A percentile compares a stretch with the other conserved stretches of the same genome.
These are phyloP conservation scores for Heliconius hermathena DNA, from an alignment of 1,140 invertebrate genomes.

Conservation along the genomic window DNA sequence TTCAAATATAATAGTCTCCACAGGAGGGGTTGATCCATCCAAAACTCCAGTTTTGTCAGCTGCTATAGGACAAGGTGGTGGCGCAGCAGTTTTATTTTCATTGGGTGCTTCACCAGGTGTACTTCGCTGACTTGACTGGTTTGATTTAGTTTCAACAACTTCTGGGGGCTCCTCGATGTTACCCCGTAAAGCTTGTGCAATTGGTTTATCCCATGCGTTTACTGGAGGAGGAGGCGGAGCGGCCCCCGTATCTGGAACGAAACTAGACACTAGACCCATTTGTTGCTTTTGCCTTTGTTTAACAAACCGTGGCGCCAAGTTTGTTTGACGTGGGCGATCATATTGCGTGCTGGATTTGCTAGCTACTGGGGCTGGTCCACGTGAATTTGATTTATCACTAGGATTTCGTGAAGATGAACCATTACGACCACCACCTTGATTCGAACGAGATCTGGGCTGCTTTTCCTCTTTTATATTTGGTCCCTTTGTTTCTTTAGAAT, in stretches of 20 bases:
- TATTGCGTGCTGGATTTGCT: conserved; percentile 78
- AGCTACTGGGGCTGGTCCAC: conserved; percentile 68
- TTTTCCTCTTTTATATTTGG: conserved; percentile 75
- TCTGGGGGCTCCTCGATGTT: conserved; percentile 77
- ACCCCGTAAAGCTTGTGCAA: conserved; percentile 84
- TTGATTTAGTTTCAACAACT: conserved; percentile 74
- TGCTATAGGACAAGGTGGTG: conserved; percentile 54
- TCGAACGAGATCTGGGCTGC: conserved; percentile 75
- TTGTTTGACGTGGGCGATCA: conserved; percentile 83
- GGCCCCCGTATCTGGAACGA: conserved; percentile 67
- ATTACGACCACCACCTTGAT: conserved; percentile 74
- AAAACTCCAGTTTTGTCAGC: conserved; percentile 81
- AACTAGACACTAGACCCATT: conserved; percentile 67
- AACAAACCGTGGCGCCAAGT: conserved; percentile 91
- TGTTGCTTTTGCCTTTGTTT: conserved; percentile 84
- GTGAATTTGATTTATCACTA: conserved; percentile 75
- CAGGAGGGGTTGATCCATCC: conserved; percentile 89
- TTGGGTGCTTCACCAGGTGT: conserved; percentile 83
- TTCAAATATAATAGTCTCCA: conserved; percentile 95
- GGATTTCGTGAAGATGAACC: conserved; percentile 73
- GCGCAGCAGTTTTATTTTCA: conserved; percentile 70
- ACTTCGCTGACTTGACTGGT: conserved; percentile 81
- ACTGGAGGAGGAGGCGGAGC: conserved; percentile 86
- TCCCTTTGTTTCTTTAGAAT: conserved; percentile 84
- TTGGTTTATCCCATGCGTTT: conserved; percentile 94